Conservation (phyloP, 2,797 vertebrate genomes). For the Xiphorhynchus erythropygius region DNA sequence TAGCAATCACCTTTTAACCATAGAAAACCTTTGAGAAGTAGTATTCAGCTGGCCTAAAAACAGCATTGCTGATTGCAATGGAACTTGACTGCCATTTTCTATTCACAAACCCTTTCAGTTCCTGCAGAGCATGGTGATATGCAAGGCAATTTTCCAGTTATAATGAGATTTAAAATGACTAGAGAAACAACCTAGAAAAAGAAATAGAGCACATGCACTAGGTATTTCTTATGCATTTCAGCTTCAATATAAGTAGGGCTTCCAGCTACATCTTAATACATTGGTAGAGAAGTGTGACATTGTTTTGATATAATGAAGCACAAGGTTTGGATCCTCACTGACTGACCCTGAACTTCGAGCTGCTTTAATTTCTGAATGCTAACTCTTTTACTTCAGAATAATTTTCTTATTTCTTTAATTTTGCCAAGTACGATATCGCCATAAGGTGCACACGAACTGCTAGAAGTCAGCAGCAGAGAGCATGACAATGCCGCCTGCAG, state of each 20-base stretch:
- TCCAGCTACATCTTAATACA: conserved; percentile 6
- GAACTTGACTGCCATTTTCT: conserved; percentile 28
- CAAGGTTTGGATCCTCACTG: background rate
- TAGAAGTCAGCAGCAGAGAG: background rate
- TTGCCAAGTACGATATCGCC: background rate
- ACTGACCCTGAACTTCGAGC: background rate
- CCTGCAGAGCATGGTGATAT: background rate
- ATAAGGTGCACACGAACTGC: background rate
- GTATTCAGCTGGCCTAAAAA: conserved; percentile 39
- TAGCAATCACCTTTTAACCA: conserved; percentile 27
- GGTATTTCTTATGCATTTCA: background rate
- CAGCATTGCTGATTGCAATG: conserved; percentile 20
- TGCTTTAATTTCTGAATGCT: background rate
- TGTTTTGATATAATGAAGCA: background rate
- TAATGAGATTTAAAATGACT: conserved; percentile 60
- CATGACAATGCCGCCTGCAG: background rate
- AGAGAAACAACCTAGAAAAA: background rate
- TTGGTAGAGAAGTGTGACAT: background rate
- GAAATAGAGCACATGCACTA: background rate
- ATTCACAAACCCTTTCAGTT: conserved; percentile 8
- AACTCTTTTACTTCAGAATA: background rate
- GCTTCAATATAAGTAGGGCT: background rate
- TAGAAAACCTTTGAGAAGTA: conserved; percentile 18
- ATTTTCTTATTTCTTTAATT: background rate
- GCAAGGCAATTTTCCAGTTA: conserved; percentile 32